These are phyloP conservation scores for Malurus leucopterus DNA, from an alignment of 2,797 vertebrate species.

Conservation along the genomic window DNA sequence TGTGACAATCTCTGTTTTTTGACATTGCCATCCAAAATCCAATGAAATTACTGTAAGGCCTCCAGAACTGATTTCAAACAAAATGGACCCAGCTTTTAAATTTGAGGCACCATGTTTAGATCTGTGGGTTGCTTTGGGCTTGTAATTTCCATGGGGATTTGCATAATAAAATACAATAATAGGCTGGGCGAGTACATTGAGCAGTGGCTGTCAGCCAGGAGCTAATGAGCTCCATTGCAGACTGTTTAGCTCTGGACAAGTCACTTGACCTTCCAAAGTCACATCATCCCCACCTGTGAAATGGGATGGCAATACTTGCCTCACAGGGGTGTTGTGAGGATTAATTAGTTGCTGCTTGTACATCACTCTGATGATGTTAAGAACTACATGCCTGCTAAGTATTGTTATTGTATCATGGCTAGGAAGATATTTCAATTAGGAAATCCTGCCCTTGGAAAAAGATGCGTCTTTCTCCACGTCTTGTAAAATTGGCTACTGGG, in stretches of 20 bases:
- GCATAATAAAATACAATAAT: slow-evolving; percentile 29
- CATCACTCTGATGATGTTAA: slow-evolving; percentile 53
- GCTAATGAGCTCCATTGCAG: slow-evolving; percentile 13
- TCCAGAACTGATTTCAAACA: neutral
- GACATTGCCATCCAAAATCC: neutral
- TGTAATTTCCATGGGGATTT: slow-evolving; percentile 43
- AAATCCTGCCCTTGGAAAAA: slow-evolving; percentile 32
- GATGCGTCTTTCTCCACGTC: neutral
- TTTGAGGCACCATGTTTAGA: neutral
- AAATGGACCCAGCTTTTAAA: neutral
- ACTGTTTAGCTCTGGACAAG: slow-evolving; percentile 29
- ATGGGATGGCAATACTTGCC: slow-evolving; percentile 43
- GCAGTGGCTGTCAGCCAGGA: slow-evolving; percentile 29
- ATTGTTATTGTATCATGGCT: slow-evolving; percentile 34
- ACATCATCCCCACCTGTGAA: slow-evolving; percentile 4
- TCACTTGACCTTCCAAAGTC: slow-evolving; percentile 20
- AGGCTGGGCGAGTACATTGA: neutral
- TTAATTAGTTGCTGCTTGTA: slow-evolving; percentile 54
- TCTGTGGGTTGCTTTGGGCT: slow-evolving; percentile 31
- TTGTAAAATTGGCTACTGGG: slow-evolving; percentile 25
- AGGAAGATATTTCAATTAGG: slow-evolving; percentile 16
- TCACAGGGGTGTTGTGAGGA: slow-evolving; percentile 52
- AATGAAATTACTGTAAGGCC: neutral
- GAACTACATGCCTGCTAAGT: slow-evolving; percentile 45
- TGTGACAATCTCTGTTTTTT: neutral